Conservation (phyloP, 2,797 vertebrate genomes). For the Triplophysa bombifrons region DNA sequence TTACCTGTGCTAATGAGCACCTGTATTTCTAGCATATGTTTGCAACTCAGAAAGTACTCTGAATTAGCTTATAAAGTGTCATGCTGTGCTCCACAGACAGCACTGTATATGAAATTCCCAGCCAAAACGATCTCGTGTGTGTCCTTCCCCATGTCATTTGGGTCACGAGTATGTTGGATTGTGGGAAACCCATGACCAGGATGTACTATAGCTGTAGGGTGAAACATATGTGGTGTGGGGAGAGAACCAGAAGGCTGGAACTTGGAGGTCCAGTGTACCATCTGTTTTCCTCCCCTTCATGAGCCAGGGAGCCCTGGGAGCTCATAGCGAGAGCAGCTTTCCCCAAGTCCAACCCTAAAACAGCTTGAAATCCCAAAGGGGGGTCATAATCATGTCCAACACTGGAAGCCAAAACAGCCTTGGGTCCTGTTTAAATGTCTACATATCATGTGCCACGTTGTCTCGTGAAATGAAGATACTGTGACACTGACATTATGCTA, state of each 20-base stretch:
- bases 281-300: conserved; percentile 69
- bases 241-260: conserved; percentile 76
- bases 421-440: conserved; percentile 27
- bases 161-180: conserved; percentile 68
- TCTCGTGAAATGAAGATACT: conserved; percentile 14
- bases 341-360: conserved; percentile 48
- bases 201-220: conserved; percentile 73
- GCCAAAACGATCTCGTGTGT: conserved; percentile 29
- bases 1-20: conserved; percentile 18
- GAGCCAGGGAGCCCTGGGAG: conserved; percentile 66
- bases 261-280: conserved; percentile 78
- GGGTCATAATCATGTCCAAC: conserved; percentile 47
- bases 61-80: neutral
- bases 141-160: conserved; percentile 58
- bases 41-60: neutral
- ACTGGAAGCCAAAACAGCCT: conserved; percentile 35
- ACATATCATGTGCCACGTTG: conserved; percentile 23
- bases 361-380: conserved; percentile 54
- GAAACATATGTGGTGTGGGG: conserved; percentile 79
- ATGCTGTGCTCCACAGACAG: neutral
- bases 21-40: neutral
- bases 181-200: conserved; percentile 72
- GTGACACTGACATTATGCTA: neutral
- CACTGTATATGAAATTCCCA: conserved; percentile 1
- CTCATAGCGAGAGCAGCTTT: conserved; percentile 58